Conservation (phyloP, 2,888 invertebrate species). For the Acholoe squamosa region DNA sequence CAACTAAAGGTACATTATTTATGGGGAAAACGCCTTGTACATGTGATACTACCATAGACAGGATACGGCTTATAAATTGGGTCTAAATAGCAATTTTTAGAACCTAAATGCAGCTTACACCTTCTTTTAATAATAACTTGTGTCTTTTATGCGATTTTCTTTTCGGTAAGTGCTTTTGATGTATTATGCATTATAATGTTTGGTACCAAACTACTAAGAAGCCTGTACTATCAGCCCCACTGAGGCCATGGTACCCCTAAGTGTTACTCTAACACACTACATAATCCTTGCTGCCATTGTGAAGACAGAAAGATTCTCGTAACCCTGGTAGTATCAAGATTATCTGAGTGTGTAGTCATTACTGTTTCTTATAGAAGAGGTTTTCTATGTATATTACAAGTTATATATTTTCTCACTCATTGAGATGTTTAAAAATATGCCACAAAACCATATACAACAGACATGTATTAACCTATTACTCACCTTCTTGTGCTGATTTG, state of each 20-base stretch:
- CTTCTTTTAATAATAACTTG: too few species aligned
- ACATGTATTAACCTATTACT: neutral
- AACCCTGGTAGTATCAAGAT: neutral
- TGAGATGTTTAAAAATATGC: neutral
- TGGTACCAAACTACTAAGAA: constrained; percentile 32
- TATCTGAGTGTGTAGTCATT: neutral
- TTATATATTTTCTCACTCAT: neutral
- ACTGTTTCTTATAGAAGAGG: neutral
- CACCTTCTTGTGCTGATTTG: constrained; percentile 77
- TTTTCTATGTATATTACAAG: neutral
- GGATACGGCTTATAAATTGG: too few species aligned
- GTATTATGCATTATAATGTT: neutral
- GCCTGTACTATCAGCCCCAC: constrained; percentile 9
- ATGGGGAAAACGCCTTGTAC: too few species aligned
- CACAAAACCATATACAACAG: neutral
- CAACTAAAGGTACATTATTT: too few species aligned
- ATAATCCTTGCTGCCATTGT: neutral
- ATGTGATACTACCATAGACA: too few species aligned
- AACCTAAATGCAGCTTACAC: too few species aligned
- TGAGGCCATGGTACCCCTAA: neutral
- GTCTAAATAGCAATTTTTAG: too few species aligned
- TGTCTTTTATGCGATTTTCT: too few species aligned
- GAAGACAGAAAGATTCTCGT: neutral
- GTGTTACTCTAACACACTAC: constrained; percentile 8
- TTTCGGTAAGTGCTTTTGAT: too few species aligned